phyloP scores from a whole-genome alignment of 53 echinoderm and acorn worm species.

The Mesocentrotus franciscanus region DNA sequence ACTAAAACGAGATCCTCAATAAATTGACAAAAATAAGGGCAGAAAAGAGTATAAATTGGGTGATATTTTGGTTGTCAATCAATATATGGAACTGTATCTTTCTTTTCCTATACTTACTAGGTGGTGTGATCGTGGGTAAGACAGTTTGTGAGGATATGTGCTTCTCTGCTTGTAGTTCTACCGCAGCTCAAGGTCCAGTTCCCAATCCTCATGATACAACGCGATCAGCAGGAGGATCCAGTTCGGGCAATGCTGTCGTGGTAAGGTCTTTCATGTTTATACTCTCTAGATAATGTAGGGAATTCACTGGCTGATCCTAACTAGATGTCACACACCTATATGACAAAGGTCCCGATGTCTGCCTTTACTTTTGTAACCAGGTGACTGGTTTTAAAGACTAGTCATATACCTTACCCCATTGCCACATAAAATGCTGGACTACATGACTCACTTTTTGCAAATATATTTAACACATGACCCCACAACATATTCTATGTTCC shows the following conservation, averaged over 20 bases:
- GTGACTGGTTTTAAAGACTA: no score
- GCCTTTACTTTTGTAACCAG: background rate
- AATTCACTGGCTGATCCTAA: background rate
- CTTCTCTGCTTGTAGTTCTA: constrained; percentile 70
- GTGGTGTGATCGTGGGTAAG: constrained; percentile 73
- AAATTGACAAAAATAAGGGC: no score
- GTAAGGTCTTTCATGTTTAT: constrained; percentile 33
- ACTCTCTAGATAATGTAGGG: background rate
- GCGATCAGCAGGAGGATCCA: constrained; percentile 66
- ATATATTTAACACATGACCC: no score
- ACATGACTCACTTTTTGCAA: no score
- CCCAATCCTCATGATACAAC: constrained; percentile 65
- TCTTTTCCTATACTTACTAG: constrained; percentile 5
- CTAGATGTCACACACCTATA: background rate
- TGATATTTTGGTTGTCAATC: background rate
- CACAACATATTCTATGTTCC: no score
- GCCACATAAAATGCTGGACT: no score
- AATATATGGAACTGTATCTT: no score
- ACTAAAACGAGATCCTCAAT: no score
- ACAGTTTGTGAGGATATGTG: constrained; percentile 69
- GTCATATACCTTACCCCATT: no score
- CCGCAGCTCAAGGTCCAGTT: constrained; percentile 63
- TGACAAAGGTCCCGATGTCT: background rate
- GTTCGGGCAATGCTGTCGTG: constrained; percentile 74
- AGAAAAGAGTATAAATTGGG: background rate